These are phyloP conservation scores for Lasioglossum calceatum DNA, from an alignment of 2,888 invertebrate species.

Conservation along the genomic window DNA sequence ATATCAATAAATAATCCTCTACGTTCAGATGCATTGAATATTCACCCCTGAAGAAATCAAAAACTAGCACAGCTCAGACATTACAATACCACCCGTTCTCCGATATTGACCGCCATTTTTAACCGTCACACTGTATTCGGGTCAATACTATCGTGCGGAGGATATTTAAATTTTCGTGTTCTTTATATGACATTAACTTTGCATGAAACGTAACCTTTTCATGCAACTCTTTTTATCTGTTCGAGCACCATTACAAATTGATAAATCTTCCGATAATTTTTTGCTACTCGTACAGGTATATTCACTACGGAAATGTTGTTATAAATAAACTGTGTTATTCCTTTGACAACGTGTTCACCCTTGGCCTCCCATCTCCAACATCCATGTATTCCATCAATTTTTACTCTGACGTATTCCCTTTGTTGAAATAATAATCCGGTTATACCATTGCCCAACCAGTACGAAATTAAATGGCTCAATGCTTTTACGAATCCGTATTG, in stretches of 20 bases:
- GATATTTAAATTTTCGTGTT: background rate
- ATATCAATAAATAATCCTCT: background rate
- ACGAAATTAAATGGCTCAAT: background rate
- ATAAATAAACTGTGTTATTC: background rate
- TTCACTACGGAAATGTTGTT: no score
- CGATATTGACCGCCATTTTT: constrained; percentile 12
- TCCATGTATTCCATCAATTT: background rate
- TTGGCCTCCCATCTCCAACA: background rate
- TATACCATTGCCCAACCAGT: background rate
- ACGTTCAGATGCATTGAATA: background rate
- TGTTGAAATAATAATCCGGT: background rate
- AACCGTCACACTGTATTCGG: background rate
- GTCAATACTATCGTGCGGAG: background rate
- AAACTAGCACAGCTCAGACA: background rate
- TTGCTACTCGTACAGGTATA: no score
- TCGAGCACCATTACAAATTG: background rate
- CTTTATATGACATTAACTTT: background rate
- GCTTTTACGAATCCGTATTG: background rate
- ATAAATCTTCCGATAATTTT: background rate
- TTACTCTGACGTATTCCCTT: background rate
- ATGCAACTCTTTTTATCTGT: background rate
- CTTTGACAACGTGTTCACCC: background rate
- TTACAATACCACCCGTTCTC: background rate
- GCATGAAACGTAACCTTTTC: background rate
- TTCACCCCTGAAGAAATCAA: background rate